Percentiles rank a stretch among this genome's conserved stretches.
phyloP scores from a whole-genome alignment of 2,797 vertebrate species.

The Enteromius mattozi region DNA sequence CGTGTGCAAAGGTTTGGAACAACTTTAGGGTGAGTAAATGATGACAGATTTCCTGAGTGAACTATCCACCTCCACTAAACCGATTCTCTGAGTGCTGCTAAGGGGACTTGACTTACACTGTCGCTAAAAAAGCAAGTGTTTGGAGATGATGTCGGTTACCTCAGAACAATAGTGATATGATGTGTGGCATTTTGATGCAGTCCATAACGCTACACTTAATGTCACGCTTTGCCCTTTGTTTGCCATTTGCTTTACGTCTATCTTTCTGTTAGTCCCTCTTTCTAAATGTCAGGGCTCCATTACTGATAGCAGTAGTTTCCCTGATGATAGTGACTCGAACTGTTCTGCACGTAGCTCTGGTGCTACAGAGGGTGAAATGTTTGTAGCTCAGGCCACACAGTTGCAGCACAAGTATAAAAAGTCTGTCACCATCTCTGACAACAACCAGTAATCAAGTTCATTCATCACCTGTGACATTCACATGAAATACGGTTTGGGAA shows the following conservation, averaged over 20 bases:
- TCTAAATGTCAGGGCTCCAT: constrained; percentile 46
- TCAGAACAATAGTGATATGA: constrained; percentile 6
- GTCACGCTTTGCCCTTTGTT: constrained; percentile 11
- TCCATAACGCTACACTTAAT: neutral
- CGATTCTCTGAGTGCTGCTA: neutral
- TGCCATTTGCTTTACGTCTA: constrained; percentile 21
- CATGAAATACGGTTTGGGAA: neutral
- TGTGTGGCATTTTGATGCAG: constrained; percentile 30
- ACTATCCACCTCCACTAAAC: neutral
- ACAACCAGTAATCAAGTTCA: neutral
- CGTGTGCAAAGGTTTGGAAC: neutral
- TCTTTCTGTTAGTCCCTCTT: constrained; percentile 6
- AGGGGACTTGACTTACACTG: neutral
- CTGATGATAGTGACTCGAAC: neutral
- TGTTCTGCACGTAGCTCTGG: neutral
- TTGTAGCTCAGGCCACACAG: neutral
- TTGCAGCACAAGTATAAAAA: neutral
- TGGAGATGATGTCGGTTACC: neutral
- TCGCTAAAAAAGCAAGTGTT: neutral
- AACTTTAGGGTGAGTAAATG: neutral
- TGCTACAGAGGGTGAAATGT: neutral
- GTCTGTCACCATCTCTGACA: neutral
- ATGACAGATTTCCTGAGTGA: neutral
- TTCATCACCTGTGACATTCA: neutral
- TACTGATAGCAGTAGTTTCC: constrained; percentile 10